phyloP scores from a whole-genome alignment of 2,113 vertebrate species.

The Python bivittatus region DNA sequence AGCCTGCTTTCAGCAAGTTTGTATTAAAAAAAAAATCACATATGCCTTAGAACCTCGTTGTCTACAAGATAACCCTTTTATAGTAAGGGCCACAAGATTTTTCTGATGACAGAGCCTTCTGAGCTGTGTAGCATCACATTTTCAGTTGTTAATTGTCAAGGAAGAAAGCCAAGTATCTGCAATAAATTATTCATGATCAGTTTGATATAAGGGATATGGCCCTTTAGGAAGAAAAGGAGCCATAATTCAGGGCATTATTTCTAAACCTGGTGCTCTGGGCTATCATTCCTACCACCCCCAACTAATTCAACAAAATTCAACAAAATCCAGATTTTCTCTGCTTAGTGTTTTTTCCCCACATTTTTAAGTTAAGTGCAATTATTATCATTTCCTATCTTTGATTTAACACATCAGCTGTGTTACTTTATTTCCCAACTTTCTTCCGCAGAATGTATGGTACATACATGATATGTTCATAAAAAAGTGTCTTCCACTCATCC shows the following conservation, averaged over 20 bases:
- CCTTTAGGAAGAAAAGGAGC: not conserved
- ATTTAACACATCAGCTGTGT: not conserved
- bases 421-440: not conserved
- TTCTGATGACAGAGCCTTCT: not conserved
- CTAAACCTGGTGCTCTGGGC: not conserved
- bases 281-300: not conserved
- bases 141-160: slow-evolving; percentile 19
- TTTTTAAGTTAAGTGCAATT: not conserved
- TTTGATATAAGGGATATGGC: not conserved
- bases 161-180: not conserved
- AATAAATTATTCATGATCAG: not conserved
- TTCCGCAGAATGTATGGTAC: not conserved
- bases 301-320: not conserved
- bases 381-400: not conserved
- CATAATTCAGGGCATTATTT: not conserved
- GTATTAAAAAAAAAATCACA: not conserved
- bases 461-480: not conserved
- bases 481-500: not conserved
- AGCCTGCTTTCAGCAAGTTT: not conserved
- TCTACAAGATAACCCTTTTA: not conserved
- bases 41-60: not conserved
- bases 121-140: not conserved
- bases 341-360: not conserved
- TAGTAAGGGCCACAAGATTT: not conserved
- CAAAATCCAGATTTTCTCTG: not conserved